phyloP scores from a whole-genome alignment of 2,113 vertebrate species.

The Lanius ludovicianus region DNA sequence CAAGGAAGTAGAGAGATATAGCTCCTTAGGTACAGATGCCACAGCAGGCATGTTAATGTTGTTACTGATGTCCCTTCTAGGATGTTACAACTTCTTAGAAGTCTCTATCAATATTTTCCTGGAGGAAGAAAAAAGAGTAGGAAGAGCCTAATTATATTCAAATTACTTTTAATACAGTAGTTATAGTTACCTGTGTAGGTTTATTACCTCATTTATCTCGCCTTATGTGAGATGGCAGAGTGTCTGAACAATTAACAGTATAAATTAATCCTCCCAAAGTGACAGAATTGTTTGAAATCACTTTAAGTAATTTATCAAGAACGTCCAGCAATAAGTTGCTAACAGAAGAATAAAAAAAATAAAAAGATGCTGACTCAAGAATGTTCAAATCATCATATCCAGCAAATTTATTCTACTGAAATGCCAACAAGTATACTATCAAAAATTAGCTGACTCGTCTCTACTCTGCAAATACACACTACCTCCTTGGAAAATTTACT shows the following conservation, averaged over 20 bases:
- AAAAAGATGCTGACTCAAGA: background rate
- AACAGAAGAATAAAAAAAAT: background rate
- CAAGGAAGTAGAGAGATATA: constrained; percentile 91
- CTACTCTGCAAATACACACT: background rate
- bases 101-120: constrained; percentile 60
- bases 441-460: background rate
- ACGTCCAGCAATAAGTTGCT: background rate
- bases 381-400: background rate
- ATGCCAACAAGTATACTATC: background rate
- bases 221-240: background rate
- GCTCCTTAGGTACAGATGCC: constrained; percentile 88
- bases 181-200: background rate
- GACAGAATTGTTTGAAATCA: background rate
- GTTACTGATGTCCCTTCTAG: constrained; percentile 23
- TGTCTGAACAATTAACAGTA: background rate
- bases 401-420: background rate
- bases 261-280: background rate
- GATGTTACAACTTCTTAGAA: constrained; percentile 41
- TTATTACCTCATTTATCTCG: background rate
- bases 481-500: background rate
- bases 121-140: background rate
- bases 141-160: background rate
- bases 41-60: constrained; percentile 91
- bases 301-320: background rate
- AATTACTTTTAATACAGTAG: background rate